Percentiles rank a stretch among this genome's conserved stretches.
phyloP scores from a whole-genome alignment of 2,888 invertebrate genomes.

The Diarsia dahlii region DNA sequence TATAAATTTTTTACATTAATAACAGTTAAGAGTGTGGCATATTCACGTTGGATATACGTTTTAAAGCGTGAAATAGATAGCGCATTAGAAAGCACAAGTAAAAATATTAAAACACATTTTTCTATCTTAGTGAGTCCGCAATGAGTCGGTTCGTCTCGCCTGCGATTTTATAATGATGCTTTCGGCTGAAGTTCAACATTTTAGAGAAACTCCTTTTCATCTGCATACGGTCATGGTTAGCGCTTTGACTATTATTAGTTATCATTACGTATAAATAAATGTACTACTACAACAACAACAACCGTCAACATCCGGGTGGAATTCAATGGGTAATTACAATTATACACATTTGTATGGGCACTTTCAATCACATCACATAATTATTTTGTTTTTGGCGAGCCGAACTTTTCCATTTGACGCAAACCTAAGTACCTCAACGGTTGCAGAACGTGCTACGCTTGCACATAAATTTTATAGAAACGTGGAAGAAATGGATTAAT shows the following conservation, averaged over 20 bases:
- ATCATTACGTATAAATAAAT: constrained; percentile 36
- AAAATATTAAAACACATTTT: constrained; percentile 51
- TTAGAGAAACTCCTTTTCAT: constrained; percentile 59
- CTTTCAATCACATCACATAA: constrained; percentile 14
- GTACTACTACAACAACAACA: not conserved
- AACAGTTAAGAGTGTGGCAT: not conserved
- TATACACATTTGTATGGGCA: constrained; percentile 1
- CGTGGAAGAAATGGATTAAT: not conserved
- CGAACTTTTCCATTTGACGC: not conserved
- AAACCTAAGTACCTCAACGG: constrained; percentile 7
- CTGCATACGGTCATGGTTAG: constrained; percentile 36
- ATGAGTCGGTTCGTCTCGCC: constrained; percentile 60
- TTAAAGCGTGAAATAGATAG: constrained; percentile 50
- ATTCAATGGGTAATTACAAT: constrained; percentile 25
- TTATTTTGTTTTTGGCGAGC: constrained; percentile 11
- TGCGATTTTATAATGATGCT: constrained; percentile 69
- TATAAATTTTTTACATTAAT: not conserved
- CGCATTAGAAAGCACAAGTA: constrained; percentile 67
- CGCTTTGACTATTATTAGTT: constrained; percentile 37
- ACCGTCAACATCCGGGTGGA: constrained; percentile 9
- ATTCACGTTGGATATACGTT: constrained; percentile 25
- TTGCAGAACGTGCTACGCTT: not conserved
- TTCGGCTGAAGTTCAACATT: constrained; percentile 53
- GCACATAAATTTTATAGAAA: not conserved
- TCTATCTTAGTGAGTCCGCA: constrained; percentile 43